Evolutionary conservation across 1,140 invertebrate genomes (phyloP).

Genomic region (Drosophila baimaii): DNA sequence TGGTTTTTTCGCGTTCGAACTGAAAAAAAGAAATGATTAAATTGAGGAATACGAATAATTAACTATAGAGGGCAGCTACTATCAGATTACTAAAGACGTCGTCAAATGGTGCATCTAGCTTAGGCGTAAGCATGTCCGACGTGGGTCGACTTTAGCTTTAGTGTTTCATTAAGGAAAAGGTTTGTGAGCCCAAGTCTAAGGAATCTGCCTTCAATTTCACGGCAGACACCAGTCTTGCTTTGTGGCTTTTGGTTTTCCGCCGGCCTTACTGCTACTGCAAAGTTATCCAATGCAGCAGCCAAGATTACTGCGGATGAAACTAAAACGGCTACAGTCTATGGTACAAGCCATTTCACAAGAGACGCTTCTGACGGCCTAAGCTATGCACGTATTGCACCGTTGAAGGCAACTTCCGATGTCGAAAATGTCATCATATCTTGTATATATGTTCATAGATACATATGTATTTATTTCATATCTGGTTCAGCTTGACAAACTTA

Average conservation of each 20-base stretch:
- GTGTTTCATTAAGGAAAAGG: conserved; percentile 41
- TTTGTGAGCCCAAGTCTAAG: conserved; percentile 62
- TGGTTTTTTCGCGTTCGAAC: conserved; percentile 89
- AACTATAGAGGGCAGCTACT: not conserved
- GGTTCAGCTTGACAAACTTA: conserved; percentile 70
- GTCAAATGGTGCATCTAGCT: conserved; percentile 60
- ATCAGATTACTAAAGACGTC: conserved; percentile 84
- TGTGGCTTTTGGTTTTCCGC: conserved; percentile 63
- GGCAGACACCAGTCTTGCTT: conserved; percentile 60
- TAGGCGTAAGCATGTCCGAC: conserved; percentile 37
- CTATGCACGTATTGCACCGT: conserved; percentile 14
- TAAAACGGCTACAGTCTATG: conserved; percentile 25
- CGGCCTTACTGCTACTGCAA: conserved; percentile 79
- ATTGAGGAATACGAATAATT: not conserved
- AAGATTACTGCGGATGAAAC: conserved; percentile 84
- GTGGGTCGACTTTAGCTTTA: conserved; percentile 30
- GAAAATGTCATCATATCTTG: conserved; percentile 74
- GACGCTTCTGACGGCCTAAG: conserved; percentile 44
- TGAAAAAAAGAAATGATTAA: conserved; percentile 59
- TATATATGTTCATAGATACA: too few relatives aligned
- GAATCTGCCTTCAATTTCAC: conserved; percentile 30
- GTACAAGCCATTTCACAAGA: conserved; percentile 35
- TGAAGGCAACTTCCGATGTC: conserved; percentile 70
- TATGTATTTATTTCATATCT: too few relatives aligned
- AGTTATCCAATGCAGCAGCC: conserved; percentile 54